A percentile compares a stretch with the other conserved stretches of the same genome.
Evolutionary conservation across 2,797 vertebrate genomes (phyloP).

Genomic region (Chaenodraco wilsoni): DNA sequence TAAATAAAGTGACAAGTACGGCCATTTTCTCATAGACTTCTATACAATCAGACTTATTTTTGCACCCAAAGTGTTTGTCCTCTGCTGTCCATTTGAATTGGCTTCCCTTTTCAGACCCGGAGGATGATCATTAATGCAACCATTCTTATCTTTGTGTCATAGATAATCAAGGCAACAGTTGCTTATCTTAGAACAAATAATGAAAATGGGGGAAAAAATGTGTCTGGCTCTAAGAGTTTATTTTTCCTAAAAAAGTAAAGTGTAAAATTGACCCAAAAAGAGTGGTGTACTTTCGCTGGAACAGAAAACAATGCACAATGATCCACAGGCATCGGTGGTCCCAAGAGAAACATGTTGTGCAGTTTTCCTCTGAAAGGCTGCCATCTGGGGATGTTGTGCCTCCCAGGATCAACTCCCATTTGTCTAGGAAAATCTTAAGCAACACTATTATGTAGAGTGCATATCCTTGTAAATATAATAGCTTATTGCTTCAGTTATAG

Average conservation of each 20-base stretch:
- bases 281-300: constrained; percentile 1
- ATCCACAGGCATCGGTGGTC: constrained; percentile 26
- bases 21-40: too few relatives aligned
- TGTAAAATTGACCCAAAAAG: neutral
- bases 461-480: constrained; percentile 26
- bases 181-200: neutral
- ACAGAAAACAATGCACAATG: neutral
- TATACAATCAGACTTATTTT: too few relatives aligned
- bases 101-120: too few relatives aligned
- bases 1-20: too few relatives aligned
- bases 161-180: neutral
- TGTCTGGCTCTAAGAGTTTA: neutral
- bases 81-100: too few relatives aligned
- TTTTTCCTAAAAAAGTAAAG: neutral
- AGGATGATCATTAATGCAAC: too few relatives aligned
- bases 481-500: constrained; percentile 20
- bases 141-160: neutral
- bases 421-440: constrained; percentile 37
- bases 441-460: constrained; percentile 12
- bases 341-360: constrained; percentile 22
- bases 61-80: too few relatives aligned
- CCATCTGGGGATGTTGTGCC: constrained; percentile 30
- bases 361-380: constrained; percentile 27
- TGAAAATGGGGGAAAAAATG: neutral
- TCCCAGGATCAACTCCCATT: constrained; percentile 26